Base-by-base conservation (phyloP, 2,113 vertebrate species). In the Panthera uncia region DNA sequence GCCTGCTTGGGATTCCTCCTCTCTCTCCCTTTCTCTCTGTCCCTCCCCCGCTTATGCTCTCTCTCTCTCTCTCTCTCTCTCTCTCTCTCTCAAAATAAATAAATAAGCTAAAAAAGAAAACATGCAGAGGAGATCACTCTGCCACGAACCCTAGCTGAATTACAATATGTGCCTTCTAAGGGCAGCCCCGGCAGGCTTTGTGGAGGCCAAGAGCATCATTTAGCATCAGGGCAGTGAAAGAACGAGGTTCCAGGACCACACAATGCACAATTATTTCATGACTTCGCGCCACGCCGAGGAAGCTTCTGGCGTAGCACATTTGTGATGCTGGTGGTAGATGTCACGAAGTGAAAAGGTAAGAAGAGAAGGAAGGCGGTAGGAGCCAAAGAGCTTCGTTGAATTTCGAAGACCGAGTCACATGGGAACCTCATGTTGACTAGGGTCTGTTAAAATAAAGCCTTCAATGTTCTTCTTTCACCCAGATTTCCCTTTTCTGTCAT, bases 381-480 rank as follows among this genome's bases (percentile, higher is more conserved):
- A 73, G 48, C 48, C 80, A 92, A 57, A 85, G 29, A 86, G 27
- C 61, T 97, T 71, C 86, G 96, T 21, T 89, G 57, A 94, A 66
- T 92, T 93, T 89, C 78, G 71, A 93, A 95, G 36, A 92, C 68
- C 15, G 91, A 25, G 38, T 93, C 55, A 76, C 89, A 73, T 65
- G 74, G 33, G 41, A 90, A 78, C 33, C 52, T 57, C 33, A 82
- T 48, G 89, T 91, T 65, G 31, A 95, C 14, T 69, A 78, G 82
- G 78, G 8, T 31, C 29, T 84, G 12, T 80, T 88, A 29, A 82
- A 66, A 95, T 57, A 86, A 88, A 95, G 36, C 86, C 66, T 87
- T 95, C 61, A 5, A 19, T 71, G 85, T 96, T 80, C 50, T 94
- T 85, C 55, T 95, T 91, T 85, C 36, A 85, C 38, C 93, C 48